Evolutionary conservation across 1,140 invertebrate genomes (phyloP), one percentile per base, ranked within the genome.

Genomic region (Rhopalosiphum maidis): DNA sequence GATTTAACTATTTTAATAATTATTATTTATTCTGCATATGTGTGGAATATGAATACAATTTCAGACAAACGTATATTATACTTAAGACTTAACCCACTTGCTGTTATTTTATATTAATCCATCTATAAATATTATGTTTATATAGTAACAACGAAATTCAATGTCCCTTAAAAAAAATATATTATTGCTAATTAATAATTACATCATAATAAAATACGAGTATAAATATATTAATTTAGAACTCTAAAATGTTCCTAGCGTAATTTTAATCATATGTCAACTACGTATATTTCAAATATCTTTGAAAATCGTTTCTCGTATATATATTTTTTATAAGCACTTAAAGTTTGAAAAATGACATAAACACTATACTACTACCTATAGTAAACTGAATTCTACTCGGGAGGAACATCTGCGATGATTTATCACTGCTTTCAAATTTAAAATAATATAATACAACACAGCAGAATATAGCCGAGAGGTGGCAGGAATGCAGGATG

Each of bases 291-390:
- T 77, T n/a, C 15, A 77, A 35, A 77, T n/a, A 77, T 77, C 15
- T n/a, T n/a, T 4, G 15, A n/a, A 77, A n/a, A 77, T 77, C 30
- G 18, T 35, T 77, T n/a, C 30, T 77, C n/a, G 18, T 77, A 18
- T n/a, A n/a, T n/a, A 77, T n/a, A 68, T 35, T 77, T 77, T 77
- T n/a, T 77, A 35, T 77, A 77, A n/a, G 60, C 60, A 77, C n/a
- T n/a, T 77, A 77, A 77, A n/a, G n/a, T n/a, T 77, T 77, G n/a
- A 77, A 77, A 77, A 77, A 77, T 77, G 60, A 18, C 60, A 68
- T 68, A 30, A n/a, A 68, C 4, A 35, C 60, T 77, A n/a, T 77
- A 60, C 60, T 68, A n/a, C 60, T 77, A 77, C 60, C 60, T n/a
- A n/a, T 77, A 21, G 60, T n/a, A 77, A 77, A 77, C 60, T n/a